phyloP scores from a whole-genome alignment of 1,140 invertebrate genomes.

The Solenopsis fugax region DNA sequence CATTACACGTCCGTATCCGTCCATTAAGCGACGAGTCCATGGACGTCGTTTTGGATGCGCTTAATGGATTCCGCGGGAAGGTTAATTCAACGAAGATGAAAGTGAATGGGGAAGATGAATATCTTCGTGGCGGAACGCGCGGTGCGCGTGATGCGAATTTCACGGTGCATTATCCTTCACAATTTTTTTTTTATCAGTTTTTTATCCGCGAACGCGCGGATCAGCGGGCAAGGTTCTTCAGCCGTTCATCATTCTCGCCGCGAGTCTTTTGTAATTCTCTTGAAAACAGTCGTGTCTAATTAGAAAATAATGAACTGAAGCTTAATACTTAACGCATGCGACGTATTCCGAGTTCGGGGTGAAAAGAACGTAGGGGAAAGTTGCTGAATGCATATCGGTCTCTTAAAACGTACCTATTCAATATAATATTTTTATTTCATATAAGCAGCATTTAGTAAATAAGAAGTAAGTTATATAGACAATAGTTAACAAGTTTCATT shows the following conservation, averaged over 20 bases:
- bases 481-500: too few relatives aligned
- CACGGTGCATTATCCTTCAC: slow-evolving; percentile 12
- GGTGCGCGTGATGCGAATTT: slow-evolving; percentile 10
- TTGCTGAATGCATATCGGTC: too few relatives aligned
- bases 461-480: too few relatives aligned
- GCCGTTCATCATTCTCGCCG: neutral
- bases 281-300: neutral
- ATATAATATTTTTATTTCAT: too few relatives aligned
- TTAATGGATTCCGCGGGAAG: slow-evolving; percentile 60
- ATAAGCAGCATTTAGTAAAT: too few relatives aligned
- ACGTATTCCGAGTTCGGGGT: neutral
- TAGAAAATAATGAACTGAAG: neutral
- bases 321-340: neutral
- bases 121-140: slow-evolving; percentile 21
- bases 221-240: neutral
- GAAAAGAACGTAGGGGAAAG: neutral
- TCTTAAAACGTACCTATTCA: too few relatives aligned
- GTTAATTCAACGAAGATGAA: slow-evolving; percentile 61
- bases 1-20: slow-evolving; percentile 59
- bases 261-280: neutral
- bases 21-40: slow-evolving; percentile 59
- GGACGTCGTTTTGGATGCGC: slow-evolving; percentile 53
- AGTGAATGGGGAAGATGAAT: slow-evolving; percentile 38
- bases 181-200: slow-evolving; percentile 29
- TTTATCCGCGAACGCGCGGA: neutral